Percentiles rank a stretch among this genome's conserved stretches.
Conservation (phyloP, 2,113 vertebrate species). For the Gorilla gorilla region DNA sequence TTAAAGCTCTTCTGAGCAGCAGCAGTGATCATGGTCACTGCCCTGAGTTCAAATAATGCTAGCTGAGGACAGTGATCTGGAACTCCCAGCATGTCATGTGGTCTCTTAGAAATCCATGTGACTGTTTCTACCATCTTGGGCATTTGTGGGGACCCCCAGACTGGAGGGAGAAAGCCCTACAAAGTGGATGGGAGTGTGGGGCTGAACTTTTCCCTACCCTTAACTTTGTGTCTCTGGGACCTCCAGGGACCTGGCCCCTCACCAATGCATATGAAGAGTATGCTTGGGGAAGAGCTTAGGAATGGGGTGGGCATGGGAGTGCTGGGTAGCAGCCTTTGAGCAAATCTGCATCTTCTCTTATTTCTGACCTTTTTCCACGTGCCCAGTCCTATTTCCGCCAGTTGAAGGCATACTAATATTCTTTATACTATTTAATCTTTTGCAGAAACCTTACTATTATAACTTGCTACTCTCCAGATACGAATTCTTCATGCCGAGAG, state of each 20-base stretch:
- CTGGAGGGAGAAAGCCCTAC: background rate
- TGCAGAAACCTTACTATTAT: constrained; percentile 71
- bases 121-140: background rate
- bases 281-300: too few species aligned
- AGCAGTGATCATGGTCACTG: accelerated
- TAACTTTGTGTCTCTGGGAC: background rate
- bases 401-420: constrained; percentile 1
- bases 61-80: accelerated
- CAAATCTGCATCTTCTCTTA: background rate
- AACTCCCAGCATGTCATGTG: background rate
- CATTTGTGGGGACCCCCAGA: background rate
- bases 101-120: accelerated
- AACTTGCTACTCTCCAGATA: constrained; percentile 18
- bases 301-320: accelerated
- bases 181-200: accelerated
- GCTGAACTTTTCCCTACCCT: background rate
- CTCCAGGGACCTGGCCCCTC: background rate
- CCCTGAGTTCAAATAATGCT: background rate
- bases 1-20: background rate
- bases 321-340: background rate
- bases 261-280: accelerated
- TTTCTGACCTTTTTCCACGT: background rate
- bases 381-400: background rate
- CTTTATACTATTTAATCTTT: constrained; percentile 64
- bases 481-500: constrained; percentile 32